Evolutionary conservation across 2,797 vertebrate genomes (phyloP).

Genomic region (Heteromormyrus szaboi): DNA sequence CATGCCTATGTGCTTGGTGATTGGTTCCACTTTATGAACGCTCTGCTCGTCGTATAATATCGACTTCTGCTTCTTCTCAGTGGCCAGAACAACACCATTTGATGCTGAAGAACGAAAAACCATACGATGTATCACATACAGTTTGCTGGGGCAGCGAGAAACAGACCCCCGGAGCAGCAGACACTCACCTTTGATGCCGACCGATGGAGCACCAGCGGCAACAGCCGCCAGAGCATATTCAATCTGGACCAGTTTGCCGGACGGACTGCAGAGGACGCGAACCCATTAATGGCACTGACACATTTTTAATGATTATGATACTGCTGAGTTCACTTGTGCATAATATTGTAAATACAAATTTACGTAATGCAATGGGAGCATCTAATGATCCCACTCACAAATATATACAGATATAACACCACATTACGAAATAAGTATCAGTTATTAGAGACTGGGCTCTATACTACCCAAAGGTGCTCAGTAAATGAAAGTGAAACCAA

Average conservation of each 20-base stretch:
- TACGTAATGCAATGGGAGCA: neutral
- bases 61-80: constrained; percentile 98
- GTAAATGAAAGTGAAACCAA: constrained; percentile 15
- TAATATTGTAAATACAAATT: neutral
- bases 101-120: constrained; percentile 62
- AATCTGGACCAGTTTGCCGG: constrained; percentile 97
- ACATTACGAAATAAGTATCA: no score
- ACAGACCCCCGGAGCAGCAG: neutral
- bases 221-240: constrained; percentile 97
- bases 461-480: neutral
- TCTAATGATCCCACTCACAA: neutral
- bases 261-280: constrained; percentile 69
- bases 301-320: neutral
- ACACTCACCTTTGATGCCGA: constrained; percentile 78
- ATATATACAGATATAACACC: neutral
- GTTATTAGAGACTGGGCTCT: neutral
- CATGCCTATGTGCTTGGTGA: constrained; percentile 98
- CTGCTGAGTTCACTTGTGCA: neutral
- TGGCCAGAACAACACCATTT: constrained; percentile 95
- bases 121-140: neutral
- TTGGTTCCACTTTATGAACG: constrained; percentile 97
- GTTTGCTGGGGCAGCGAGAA: neutral
- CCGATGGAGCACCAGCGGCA: constrained; percentile 93
- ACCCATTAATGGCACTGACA: neutral
- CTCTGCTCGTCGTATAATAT: constrained; percentile 97